A percentile compares a stretch with the other conserved stretches of the same genome.
Evolutionary conservation across 2,113 vertebrate genomes (phyloP).

Genomic region (Carassius carassius): DNA sequence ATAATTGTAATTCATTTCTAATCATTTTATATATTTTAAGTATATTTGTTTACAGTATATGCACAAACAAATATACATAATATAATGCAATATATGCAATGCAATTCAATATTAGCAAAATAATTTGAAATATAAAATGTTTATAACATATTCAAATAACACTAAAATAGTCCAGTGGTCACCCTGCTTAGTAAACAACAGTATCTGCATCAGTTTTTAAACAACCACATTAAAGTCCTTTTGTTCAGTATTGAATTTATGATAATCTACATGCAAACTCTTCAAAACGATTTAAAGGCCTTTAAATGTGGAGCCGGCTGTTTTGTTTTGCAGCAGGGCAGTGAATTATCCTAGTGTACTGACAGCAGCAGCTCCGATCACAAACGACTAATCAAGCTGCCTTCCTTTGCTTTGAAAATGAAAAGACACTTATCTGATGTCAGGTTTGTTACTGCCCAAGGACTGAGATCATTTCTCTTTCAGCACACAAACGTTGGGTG

Average conservation of each 20-base stretch:
- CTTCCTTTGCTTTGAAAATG: conserved; percentile 15
- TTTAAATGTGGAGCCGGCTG: not conserved
- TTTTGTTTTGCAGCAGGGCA: not conserved
- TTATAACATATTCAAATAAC: too few relatives aligned
- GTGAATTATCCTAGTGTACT: not conserved
- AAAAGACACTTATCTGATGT: conserved; percentile 36
- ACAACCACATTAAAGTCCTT: not conserved
- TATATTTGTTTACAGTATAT: too few relatives aligned
- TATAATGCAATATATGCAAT: not conserved
- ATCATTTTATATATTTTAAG: not conserved
- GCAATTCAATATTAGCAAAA: not conserved
- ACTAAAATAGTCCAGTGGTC: not conserved
- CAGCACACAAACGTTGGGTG: conserved; percentile 33
- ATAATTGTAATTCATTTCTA: too few relatives aligned
- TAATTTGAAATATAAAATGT: too few relatives aligned
- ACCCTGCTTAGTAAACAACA: not conserved
- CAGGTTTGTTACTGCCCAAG: conserved; percentile 37
- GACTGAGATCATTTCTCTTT: conserved; percentile 42
- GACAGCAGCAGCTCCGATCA: not conserved
- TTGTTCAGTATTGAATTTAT: not conserved
- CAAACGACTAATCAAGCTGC: conserved; percentile 25
- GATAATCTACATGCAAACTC: not conserved
- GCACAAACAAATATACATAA: not conserved
- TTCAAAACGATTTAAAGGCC: conserved; percentile 1
- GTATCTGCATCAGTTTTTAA: not conserved